Conservation (phyloP, 2,888 invertebrate genomes). For the Acanthococcus lagerstroemiae region DNA sequence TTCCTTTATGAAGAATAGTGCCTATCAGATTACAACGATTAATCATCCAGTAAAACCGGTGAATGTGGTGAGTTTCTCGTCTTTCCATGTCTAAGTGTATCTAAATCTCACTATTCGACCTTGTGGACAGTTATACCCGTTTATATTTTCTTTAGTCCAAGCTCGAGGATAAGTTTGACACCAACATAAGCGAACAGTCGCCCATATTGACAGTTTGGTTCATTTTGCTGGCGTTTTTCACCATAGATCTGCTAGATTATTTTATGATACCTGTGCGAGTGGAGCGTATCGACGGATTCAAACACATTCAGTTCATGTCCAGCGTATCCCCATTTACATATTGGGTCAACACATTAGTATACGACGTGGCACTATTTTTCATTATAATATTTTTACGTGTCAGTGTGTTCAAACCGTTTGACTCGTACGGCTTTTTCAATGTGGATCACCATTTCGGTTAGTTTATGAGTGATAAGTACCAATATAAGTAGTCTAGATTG, state of each 20-base stretch:
- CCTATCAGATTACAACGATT: neutral
- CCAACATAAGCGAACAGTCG: neutral
- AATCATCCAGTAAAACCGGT: neutral
- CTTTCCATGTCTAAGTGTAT: no score
- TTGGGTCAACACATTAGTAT: neutral
- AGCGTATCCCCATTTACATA: neutral
- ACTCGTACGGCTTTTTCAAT: no score
- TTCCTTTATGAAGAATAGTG: neutral
- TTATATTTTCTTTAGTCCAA: neutral
- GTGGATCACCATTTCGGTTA: no score
- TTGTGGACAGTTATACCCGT: neutral
- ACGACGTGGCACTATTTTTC: neutral
- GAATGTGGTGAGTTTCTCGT: no score
- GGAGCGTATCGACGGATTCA: neutral
- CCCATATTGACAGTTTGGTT: neutral
- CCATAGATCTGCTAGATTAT: neutral
- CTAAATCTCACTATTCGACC: no score
- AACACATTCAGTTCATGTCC: neutral
- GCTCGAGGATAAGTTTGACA: neutral
- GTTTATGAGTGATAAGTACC: no score
- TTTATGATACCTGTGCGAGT: neutral
- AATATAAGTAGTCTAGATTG: no score
- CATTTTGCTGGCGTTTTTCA: neutral
- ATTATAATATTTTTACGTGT: no score
- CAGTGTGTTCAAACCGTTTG: no score